Conservation (phyloP, 2,113 vertebrate species). For the Fulica atra region DNA sequence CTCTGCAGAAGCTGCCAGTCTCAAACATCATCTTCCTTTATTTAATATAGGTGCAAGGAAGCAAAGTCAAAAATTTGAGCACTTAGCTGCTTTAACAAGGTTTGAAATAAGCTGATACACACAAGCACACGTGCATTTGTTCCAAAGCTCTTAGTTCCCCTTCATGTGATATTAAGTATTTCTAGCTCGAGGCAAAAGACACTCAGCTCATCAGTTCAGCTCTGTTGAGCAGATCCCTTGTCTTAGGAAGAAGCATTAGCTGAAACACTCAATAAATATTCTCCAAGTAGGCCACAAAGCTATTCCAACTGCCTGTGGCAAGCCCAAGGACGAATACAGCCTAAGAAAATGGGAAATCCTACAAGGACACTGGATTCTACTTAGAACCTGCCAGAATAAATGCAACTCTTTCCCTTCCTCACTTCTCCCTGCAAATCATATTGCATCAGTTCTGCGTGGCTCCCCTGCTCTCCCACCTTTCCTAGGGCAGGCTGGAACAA, state of each 20-base stretch:
- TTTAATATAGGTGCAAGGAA: not conserved
- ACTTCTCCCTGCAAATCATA: not conserved
- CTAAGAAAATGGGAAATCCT: not conserved
- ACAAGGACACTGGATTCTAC: not conserved
- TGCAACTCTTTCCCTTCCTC: not conserved
- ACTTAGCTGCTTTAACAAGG: too few relatives aligned
- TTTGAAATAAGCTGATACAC: too few relatives aligned
- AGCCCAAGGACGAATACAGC: not conserved
- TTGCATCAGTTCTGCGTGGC: not conserved
- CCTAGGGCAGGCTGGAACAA: not conserved
- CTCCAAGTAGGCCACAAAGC: not conserved
- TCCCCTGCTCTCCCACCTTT: not conserved
- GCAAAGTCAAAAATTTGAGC: too few relatives aligned
- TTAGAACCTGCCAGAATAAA: not conserved
- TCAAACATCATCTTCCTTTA: not conserved
- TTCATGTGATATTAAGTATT: slow-evolving; percentile 4
- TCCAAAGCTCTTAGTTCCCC: not conserved
- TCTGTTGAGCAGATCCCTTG: not conserved
- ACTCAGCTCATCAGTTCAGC: slow-evolving; percentile 33
- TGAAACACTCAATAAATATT: slow-evolving; percentile 10
- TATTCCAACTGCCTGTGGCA: not conserved
- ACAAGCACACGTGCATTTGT: not conserved
- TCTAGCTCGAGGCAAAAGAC: slow-evolving; percentile 25
- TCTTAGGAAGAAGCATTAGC: not conserved
- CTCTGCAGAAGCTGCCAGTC: not conserved